phyloP scores from a whole-genome alignment of 2,888 invertebrate species.

The Cactoblastis cactorum region DNA sequence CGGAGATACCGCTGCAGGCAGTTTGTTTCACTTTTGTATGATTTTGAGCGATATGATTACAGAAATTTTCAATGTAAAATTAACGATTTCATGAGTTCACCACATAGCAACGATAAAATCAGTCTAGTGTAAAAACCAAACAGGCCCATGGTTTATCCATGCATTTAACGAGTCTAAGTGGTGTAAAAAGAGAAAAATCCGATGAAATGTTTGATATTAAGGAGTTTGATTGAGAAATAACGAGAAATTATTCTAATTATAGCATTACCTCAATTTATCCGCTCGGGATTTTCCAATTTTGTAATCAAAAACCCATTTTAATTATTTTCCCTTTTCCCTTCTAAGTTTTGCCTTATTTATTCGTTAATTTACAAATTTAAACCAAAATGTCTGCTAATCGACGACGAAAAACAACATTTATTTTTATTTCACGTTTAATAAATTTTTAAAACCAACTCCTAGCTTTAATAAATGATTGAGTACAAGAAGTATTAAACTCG shows the following conservation, averaged over 20 bases:
- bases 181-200: constrained; percentile 3
- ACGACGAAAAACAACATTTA: neutral
- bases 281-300: neutral
- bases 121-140: neutral
- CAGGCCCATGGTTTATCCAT: constrained; percentile 1
- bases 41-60: too few species aligned
- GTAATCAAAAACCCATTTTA: neutral
- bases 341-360: neutral
- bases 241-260: neutral
- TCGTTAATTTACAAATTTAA: neutral
- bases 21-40: too few species aligned
- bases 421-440: too few species aligned
- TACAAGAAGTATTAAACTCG: too few species aligned
- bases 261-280: neutral
- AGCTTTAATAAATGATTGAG: too few species aligned
- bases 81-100: too few species aligned
- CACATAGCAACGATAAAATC: neutral
- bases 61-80: too few species aligned
- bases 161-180: constrained; percentile 23
- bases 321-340: neutral
- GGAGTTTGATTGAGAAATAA: constrained; percentile 5
- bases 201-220: neutral
- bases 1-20: too few species aligned
- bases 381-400: neutral
- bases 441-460: too few species aligned